A percentile compares a stretch with the other conserved stretches of the same genome.
These are phyloP conservation scores for Urophycis tenuis DNA, from an alignment of 2,797 vertebrate genomes.

Conservation along the genomic window DNA sequence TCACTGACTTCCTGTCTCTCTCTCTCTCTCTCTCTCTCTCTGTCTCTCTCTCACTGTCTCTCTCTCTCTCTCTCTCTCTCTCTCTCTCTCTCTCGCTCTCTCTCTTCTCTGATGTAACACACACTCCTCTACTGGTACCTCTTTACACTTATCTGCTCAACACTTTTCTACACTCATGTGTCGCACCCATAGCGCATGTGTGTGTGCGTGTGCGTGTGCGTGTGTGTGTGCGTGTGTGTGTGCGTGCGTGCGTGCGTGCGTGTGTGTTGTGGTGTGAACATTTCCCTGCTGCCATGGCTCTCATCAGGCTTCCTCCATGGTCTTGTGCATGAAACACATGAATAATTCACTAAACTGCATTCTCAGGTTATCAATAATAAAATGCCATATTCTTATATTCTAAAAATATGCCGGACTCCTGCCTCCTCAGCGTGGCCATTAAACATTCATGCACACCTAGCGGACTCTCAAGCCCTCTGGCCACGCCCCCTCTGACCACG, in stretches of 20 bases:
- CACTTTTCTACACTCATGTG: background rate
- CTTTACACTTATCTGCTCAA: background rate
- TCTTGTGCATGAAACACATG: constrained; percentile 55
- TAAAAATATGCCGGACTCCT: constrained; percentile 71
- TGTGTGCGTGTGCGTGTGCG: too few relatives aligned
- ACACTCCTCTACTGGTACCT: background rate
- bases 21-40: background rate
- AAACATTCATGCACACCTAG: constrained; percentile 66
- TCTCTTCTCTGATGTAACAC: background rate
- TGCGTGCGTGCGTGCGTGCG: too few relatives aligned
- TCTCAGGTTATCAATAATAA: constrained; percentile 75
- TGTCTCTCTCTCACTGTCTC: background rate
- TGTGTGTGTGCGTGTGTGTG: constrained; percentile 30
- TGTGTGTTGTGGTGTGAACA: constrained; percentile 26
- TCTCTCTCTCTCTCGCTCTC: background rate
- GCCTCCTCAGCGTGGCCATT: constrained; percentile 50
- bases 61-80: background rate
- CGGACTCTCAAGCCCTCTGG: too few relatives aligned
- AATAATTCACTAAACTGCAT: constrained; percentile 74
- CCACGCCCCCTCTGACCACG: too few relatives aligned
- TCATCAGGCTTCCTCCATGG: constrained; percentile 55
- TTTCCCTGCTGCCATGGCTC: constrained; percentile 33
- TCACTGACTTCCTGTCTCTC: background rate
- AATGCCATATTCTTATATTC: constrained; percentile 73
- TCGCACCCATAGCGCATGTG: too few relatives aligned